Evolutionary conservation across 2,113 vertebrate species (phyloP), one percentile per base, ranked within the genome.

Genomic region (Leucosticte australis): DNA sequence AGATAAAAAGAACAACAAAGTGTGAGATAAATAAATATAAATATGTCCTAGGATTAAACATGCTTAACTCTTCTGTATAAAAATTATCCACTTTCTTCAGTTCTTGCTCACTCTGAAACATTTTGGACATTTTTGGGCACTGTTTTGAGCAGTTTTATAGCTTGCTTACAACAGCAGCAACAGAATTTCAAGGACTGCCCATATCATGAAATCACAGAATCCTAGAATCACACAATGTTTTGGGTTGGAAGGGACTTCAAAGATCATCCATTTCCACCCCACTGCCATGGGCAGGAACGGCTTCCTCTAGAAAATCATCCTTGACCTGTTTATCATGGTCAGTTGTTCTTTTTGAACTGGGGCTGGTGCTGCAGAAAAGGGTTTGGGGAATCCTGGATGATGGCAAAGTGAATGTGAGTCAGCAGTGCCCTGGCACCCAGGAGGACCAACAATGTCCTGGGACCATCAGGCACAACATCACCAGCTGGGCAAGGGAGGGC

Each of bases 391-490:
- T 50, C 9, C 19, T 50, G 35, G 19, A 0, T 9, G 24, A 28
- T 41, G 55, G 37, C 1, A 83, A 50, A 5, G 1, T 35, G 44
- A n/a, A 23, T n/a, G 0, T 15, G 37, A 35, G 6, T 10, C 46
- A 60, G 24, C 79, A 60, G 27, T 15, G 44, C 0, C 35, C 44
- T 82, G 79, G 46, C 19, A 82, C 0, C 30, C 55, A 50, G 79
- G 4, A 82, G n/a, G 12, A 4, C 4, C 65, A 82, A 2, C 15
- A 30, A 15, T 70, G 65, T 30, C 30, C 79, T 70, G 55, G 46
- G 12, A 37, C 5, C 39, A 67, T 13, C 50, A 37, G 41, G 33
- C 3, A 46, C 39, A 79, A 1, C 18, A 60, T 49, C 64, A 41
- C 23, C 64, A 69, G 9, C 23, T 4, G 11, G 23, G 23, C 42